These are phyloP conservation scores for Holothuria leucospilota DNA, from an alignment of 53 echinoderm and acorn worm species.

Conservation along the genomic window DNA sequence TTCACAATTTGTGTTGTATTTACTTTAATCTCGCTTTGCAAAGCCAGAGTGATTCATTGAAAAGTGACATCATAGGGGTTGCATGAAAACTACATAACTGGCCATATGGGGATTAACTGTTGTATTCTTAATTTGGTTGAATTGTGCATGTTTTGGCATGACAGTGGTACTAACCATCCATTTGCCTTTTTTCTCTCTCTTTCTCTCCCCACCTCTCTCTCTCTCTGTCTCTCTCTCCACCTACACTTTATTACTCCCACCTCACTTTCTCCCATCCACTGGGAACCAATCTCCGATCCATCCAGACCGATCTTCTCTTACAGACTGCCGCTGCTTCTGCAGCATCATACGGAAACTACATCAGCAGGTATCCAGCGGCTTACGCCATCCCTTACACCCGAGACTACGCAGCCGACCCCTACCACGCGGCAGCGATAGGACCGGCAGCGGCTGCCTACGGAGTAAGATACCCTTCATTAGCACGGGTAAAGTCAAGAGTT, in stretches of 20 bases:
- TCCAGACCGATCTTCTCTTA: constrained; percentile 97
- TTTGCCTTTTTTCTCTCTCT: constrained; percentile 43
- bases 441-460: constrained; percentile 95
- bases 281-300: constrained; percentile 26
- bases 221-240: constrained; percentile 2
- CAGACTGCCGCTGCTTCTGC: constrained; percentile 94
- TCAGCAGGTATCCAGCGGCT: constrained; percentile 97
- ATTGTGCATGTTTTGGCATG: constrained; percentile 48
- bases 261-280: constrained; percentile 30
- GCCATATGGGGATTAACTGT: too few relatives aligned
- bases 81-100: too few relatives aligned
- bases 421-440: constrained; percentile 90
- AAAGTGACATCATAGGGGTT: too few relatives aligned
- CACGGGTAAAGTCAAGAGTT: constrained; percentile 95
- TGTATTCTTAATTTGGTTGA: constrained; percentile 33
- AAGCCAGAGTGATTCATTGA: too few relatives aligned
- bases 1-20: too few relatives aligned
- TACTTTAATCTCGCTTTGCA: too few relatives aligned
- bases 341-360: constrained; percentile 92
- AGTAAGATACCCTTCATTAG: constrained; percentile 95
- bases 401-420: constrained; percentile 93
- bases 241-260: neutral
- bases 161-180: constrained; percentile 50
- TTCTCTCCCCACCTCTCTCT: constrained; percentile 45
- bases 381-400: constrained; percentile 95